Base-by-base conservation (phyloP, 2,888 invertebrate genomes). In the Crematogaster levior region DNA sequence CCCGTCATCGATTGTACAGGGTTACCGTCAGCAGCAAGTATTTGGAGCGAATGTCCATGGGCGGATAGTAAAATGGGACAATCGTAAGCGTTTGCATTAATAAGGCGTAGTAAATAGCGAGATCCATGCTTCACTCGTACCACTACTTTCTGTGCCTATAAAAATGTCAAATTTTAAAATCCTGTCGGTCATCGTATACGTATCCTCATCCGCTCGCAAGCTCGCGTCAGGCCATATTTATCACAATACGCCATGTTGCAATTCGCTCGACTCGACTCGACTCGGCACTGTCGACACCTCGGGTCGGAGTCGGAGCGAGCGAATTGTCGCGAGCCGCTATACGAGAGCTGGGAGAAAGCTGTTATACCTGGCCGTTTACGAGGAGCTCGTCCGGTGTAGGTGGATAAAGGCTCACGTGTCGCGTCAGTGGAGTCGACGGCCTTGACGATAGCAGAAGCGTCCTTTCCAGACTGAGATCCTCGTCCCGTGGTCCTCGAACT, bases 371-470 rank as follows among this genome's bases (percentile, higher is more conserved):
- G 9, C 95, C 95, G 89, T 96, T 96, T 34, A 96, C 93, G 60
- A 95, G 89, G 3, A 96, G 89, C 27, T 93, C 90, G 72, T 93
- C 93, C 0, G 96, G 96, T 74, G 85, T 77, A 27, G 89, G 88
- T 77, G 88, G 81, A 27, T 83, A 43, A 15, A 95, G 86, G 46
- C 91, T 90, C 77, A 93, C 94, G 51, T 95, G 91, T 90, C 95
- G 96, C n/a, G 96, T 96, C 81, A 96, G 93, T 7, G 96, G 91
- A 77, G 95, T 92, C 4, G 96, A 93, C 70, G 95, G 95, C 90
- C 95, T 96, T 21, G 96, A 96, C 4, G 95, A 95, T 51, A 96
- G 89, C 18, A 95, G 87, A n/a, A 96, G 84, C 0, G 95, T 95
- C 87, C 95, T 95, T 83, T 96, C 95, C 66, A 94, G 85, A 0